Evolutionary conservation across 2,888 invertebrate genomes (phyloP), one percentile per base, ranked within the genome.

Genomic region (Dicranocentrus wangi): DNA sequence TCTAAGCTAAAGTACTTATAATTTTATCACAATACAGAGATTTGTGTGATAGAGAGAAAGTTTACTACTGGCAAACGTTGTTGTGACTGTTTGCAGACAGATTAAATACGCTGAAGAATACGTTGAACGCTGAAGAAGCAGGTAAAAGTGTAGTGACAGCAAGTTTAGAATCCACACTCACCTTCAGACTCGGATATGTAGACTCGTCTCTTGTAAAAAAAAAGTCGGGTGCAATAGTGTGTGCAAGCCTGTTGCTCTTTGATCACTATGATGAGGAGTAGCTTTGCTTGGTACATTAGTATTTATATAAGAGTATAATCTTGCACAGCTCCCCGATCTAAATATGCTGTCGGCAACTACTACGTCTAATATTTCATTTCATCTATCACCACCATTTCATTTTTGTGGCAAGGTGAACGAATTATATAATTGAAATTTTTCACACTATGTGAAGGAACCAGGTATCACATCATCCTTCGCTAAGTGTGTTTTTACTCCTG

Each of bases 391-490:
- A 39, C 39, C 5, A 39, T 13, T 39, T 5, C 39, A 15, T 63
- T n/a, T 25, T 28, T 15, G 15, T 10, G 63, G 32, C 63, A 66
- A 21, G 66, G 66, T 66, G 66, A 66, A 66, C 66, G 66, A 66
- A 66, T 66, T 42, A 43, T 43, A 43, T 47, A 66, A 66, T 47
- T 66, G 47, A 21, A 66, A 61, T 61, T 42, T 58, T 27, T 42
- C 66, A 66, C 66, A 43, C 66, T 47, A 66, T 19, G 17, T 53
- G 13, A n/a, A 17, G 21, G 17, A 53, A 21, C n/a, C 17, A 21
- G 17, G 21, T 2, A 53, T 19, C 19, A 10, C 19, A 8, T 53
- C 23, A 21, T 21, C 53, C n/a, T n/a, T 43, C n/a, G 13, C n/a
- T n/a, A 43, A 19, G 51, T 19, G 19, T 8, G 51, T 19, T 51